Evolutionary conservation across 2,113 vertebrate genomes (phyloP), one percentile per base, ranked within the genome.

Genomic region (Mormyrus iriodes): DNA sequence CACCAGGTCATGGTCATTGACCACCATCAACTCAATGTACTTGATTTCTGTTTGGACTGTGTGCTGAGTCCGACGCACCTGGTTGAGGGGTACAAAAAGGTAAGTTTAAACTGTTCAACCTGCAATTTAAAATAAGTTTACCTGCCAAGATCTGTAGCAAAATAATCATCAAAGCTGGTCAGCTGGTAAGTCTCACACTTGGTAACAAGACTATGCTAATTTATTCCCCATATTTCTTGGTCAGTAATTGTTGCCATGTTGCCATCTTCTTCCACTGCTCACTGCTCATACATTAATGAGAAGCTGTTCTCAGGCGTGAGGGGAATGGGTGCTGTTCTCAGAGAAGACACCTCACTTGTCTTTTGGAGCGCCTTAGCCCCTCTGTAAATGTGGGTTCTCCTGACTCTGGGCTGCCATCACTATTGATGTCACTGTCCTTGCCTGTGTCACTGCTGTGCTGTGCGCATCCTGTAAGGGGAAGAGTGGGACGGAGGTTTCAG

Each of bases 1-100:
- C 91, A 98, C 98, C 97, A 98, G 95, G 82, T 97, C 96, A 5
- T 98, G 96, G 94, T 99, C 98, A 0, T 99, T 99, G 79, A 99
- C 96, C 24, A 99, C 96, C n/a, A 98, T 97, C 94, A 99, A 95
- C 94, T 99, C 98, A 21, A 99, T 97, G 89, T 98, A 99, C 94
- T 99, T 99, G 93, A 98, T 99, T 95, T 99, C 98, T 0, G 97
- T 98, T 94, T 98, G 97, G n/a, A 98, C 97, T 0, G 97, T 98
- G 91, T 96, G 97, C 65, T 97, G 97, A 76, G 95, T 95, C 89
- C 96, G 95, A 88, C 97, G 96, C 89, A 97, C 97, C 98, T 99
- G 93, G 69, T 0, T 24, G 27, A 31, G 61, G 61, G 61, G 88
- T 73, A 92, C 76, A 89, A 0, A 21, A 31, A 17, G 49, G 88